Conservation (phyloP, 2,113 vertebrate species). For the Colius striatus region DNA sequence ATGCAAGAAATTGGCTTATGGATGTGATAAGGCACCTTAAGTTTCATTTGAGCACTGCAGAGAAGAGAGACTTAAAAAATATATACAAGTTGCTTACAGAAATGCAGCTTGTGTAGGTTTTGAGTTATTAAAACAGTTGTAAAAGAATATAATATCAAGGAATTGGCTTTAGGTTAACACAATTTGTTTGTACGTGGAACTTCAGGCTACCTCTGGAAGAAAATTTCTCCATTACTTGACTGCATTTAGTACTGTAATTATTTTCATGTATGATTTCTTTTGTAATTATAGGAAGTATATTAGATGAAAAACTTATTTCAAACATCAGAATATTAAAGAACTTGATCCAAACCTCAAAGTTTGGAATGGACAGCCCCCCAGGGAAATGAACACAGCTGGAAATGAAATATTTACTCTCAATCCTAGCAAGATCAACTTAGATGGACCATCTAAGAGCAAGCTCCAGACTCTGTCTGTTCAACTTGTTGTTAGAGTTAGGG, state of each 20-base stretch:
- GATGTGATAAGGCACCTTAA: neutral
- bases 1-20: neutral
- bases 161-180: too few relatives aligned
- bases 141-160: neutral
- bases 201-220: neutral
- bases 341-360: neutral
- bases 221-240: neutral
- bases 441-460: neutral
- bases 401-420: neutral
- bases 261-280: neutral
- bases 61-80: neutral
- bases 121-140: neutral
- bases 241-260: neutral
- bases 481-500: neutral
- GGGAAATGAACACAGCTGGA: neutral
- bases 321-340: neutral
- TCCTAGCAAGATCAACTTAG: neutral
- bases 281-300: neutral
- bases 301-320: neutral
- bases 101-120: neutral
- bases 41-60: neutral
- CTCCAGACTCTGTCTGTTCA: neutral
- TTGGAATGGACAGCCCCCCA: neutral
- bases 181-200: neutral
- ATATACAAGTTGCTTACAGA: neutral